Evolutionary conservation across 2,797 vertebrate genomes (phyloP).

Genomic region (Macrochelys suwanniensis): DNA sequence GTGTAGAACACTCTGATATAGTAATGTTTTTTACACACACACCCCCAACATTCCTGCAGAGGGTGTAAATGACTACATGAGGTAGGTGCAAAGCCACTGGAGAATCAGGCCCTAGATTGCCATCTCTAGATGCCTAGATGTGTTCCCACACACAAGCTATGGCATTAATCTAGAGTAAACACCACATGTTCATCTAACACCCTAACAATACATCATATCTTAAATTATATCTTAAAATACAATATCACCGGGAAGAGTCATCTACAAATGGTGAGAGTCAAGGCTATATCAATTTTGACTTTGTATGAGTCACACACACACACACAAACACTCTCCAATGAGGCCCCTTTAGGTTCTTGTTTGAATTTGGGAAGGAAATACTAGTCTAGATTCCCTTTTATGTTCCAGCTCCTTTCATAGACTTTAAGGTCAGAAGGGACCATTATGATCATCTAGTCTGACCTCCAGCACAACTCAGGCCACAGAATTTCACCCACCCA

Average conservation of each 20-base stretch:
- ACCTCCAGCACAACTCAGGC: too few species aligned
- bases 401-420: background rate
- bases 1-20: constrained; percentile 66
- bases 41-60: constrained; percentile 39
- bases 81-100: constrained; percentile 61
- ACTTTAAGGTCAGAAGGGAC: too few species aligned
- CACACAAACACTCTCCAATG: background rate
- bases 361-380: background rate
- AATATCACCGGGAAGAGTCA: background rate
- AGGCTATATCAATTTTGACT: background rate
- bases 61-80: constrained; percentile 66
- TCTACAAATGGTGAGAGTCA: constrained; percentile 8
- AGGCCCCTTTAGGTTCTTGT: background rate
- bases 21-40: constrained; percentile 59
- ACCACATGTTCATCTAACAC: constrained; percentile 50
- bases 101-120: constrained; percentile 68
- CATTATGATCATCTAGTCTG: too few species aligned
- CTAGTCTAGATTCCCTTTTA: background rate
- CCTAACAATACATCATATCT: constrained; percentile 37
- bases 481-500: too few species aligned
- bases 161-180: constrained; percentile 65
- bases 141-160: constrained; percentile 62
- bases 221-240: background rate
- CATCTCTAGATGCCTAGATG: constrained; percentile 67
- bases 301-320: background rate